Conservation (phyloP, 2,797 vertebrate genomes). For the Valencia hispanica region DNA sequence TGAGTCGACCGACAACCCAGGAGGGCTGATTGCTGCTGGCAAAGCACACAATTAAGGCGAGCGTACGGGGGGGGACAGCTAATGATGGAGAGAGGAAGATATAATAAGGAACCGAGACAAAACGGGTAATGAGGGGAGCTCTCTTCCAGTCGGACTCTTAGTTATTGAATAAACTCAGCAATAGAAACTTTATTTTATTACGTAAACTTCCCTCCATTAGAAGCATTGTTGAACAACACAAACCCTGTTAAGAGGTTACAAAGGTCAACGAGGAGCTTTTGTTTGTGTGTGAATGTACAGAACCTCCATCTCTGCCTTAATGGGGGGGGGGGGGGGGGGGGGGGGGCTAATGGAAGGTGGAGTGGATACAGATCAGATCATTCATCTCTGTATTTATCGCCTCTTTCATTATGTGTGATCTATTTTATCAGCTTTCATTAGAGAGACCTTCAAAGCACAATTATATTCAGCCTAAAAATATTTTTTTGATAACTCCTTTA, state of each 20-base stretch:
- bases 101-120: not conserved
- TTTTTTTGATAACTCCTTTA: not conserved
- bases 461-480: not conserved
- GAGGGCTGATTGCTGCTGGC: constrained; percentile 33
- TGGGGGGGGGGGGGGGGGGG: not conserved
- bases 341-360: constrained; percentile 6
- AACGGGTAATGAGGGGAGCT: constrained; percentile 10
- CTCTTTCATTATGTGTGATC: not conserved
- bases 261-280: not conserved
- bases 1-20: constrained; percentile 31
- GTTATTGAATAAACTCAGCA: not conserved
- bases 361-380: constrained; percentile 5
- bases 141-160: not conserved
- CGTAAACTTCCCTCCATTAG: not conserved
- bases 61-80: not conserved
- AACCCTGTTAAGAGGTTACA: not conserved
- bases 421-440: not conserved
- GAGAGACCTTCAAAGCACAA: not conserved
- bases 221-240: not conserved
- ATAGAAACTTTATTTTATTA: not conserved
- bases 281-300: not conserved
- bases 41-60: constrained; percentile 5
- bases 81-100: constrained; percentile 1
- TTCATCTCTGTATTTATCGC: not conserved
- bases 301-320: not conserved